Evolutionary conservation across 2,113 vertebrate species (phyloP), one percentile per base, ranked within the genome.

Genomic region (Amphiprion ocellaris): DNA sequence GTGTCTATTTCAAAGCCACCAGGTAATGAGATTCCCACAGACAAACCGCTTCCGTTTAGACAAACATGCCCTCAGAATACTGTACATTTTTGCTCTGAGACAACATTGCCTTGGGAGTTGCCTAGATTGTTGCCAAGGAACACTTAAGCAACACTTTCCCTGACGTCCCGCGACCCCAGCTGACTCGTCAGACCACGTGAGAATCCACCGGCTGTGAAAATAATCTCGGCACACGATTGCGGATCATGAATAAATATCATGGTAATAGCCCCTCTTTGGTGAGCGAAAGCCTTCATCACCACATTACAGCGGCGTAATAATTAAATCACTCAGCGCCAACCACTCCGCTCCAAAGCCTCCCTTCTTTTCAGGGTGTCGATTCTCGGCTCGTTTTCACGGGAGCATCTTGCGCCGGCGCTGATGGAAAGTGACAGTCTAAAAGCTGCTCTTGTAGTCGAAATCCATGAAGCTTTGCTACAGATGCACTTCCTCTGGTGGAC

Each of bases 271-370:
- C 6, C 30, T 6, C 30, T 30, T 74, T 77, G 81, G 74, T 74
- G 53, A 77, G 64, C 28, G 53, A 66, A 70, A 47, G 72, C 67
- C 85, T 44, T 70, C 59, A 60, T 86, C 60, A 0, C 37, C 19
- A 50, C 74, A 65, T 84, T 69, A 72, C 62, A 58, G 55, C 6
- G 23, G 52, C 52, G 69, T 64, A 81, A 86, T 83, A 86, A 89
- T 91, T 69, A 76, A 86, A 88, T 89, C 83, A 71, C 70, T 79
- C 78, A 16, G 10, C 56, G 73, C n/a, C 65, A 41, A 30, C 50
- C 84, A 8, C 77, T 81, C 30, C 6, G 56, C 80, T 69, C 61
- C 60, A 11, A 16, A 79, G 70, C 47, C 49, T 30, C 33, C 9
- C 33, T 33, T 33, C 62, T 52, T 55, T 69, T 64, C 71, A 30